Conservation (phyloP, 2,888 invertebrate species). For the Melikaiella ostensackeni region DNA sequence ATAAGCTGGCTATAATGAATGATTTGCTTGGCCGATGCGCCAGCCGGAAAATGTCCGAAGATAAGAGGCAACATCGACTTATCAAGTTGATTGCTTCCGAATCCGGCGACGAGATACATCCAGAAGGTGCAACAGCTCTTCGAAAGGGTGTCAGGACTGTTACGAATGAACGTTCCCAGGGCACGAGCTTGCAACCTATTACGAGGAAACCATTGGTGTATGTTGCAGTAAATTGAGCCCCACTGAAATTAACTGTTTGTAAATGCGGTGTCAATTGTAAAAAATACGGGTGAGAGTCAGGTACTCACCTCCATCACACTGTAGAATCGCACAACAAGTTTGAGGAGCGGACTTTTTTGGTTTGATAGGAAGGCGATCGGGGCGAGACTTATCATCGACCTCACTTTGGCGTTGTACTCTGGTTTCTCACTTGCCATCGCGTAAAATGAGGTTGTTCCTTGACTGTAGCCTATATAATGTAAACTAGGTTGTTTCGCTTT, state of each 20-base stretch:
- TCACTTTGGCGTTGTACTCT: slow-evolving; percentile 74
- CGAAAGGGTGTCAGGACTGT: slow-evolving; percentile 68
- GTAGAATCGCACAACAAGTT: slow-evolving; percentile 67
- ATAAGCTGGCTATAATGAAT: slow-evolving; percentile 74
- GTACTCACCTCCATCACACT: slow-evolving; percentile 69
- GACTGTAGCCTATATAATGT: slow-evolving; percentile 81
- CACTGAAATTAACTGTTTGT: slow-evolving; percentile 64
- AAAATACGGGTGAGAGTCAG: slow-evolving; percentile 16
- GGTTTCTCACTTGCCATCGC: slow-evolving; percentile 74
- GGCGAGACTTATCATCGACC: slow-evolving; percentile 73
- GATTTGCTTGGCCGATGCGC: slow-evolving; percentile 75
- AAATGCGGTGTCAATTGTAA: slow-evolving; percentile 16
- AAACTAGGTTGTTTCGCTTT: slow-evolving; percentile 77
- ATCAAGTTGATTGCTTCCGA: slow-evolving; percentile 77
- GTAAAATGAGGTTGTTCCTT: slow-evolving; percentile 78
- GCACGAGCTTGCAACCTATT: slow-evolving; percentile 70
- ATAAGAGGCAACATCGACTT: slow-evolving; percentile 72
- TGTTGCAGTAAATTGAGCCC: slow-evolving; percentile 72
- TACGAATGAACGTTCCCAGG: slow-evolving; percentile 67
- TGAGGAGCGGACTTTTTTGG: slow-evolving; percentile 72
- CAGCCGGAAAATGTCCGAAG: slow-evolving; percentile 76
- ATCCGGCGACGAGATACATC: slow-evolving; percentile 78
- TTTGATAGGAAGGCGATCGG: slow-evolving; percentile 75
- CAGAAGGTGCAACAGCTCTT: slow-evolving; percentile 76
- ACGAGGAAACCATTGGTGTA: slow-evolving; percentile 73